Base-by-base conservation (phyloP, 2,888 invertebrate species). In the Protodeltote pygarga region DNA sequence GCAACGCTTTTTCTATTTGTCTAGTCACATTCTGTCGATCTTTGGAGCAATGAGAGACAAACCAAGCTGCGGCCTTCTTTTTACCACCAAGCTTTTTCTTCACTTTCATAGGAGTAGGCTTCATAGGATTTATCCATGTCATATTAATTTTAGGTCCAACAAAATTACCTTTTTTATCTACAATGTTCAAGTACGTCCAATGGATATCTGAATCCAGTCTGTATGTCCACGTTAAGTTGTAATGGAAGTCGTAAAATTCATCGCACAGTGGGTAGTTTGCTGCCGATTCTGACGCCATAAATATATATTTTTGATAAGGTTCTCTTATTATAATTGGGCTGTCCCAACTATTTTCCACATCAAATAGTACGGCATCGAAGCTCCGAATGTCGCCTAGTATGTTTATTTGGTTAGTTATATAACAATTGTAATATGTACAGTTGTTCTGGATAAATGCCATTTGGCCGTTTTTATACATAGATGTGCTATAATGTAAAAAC, bases 361-460 rank as follows among this genome's bases (percentile, higher is more conserved):
- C 93, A 39, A 94, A 93, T 0, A 94, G 32, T 3, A 94, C 77
- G 0, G 93, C 94, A 29, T 93, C 92, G 21, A 73, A 91, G 16
- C 79, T 54, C 8, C 81, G 72, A 3, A 85, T 73, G 40, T 93
- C 83, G 0, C 75, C 60, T 0, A 89, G 51, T 28, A 62, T 81
- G 2, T 51, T 65, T 35, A 74, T 85, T 3, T 85, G 70, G 16
- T 67, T 77, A 0, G 87, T 92, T 0, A 93, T 67, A 45, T 73
- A 90, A 51, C 94, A 94, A 37, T 93, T 91, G 5, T 67, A 73
- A 42, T 80, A 77, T 0, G 81, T 66, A 47, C 93, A 92, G 2
- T 87, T 83, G 10, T 63, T 55, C 0, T 75, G 57, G 1, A 85
- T 42, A 31, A 89, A 89, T 0, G 70, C 45, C 1, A 47, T 28